Conservation (phyloP, 2,888 invertebrate genomes). For the Euproctis similis region DNA sequence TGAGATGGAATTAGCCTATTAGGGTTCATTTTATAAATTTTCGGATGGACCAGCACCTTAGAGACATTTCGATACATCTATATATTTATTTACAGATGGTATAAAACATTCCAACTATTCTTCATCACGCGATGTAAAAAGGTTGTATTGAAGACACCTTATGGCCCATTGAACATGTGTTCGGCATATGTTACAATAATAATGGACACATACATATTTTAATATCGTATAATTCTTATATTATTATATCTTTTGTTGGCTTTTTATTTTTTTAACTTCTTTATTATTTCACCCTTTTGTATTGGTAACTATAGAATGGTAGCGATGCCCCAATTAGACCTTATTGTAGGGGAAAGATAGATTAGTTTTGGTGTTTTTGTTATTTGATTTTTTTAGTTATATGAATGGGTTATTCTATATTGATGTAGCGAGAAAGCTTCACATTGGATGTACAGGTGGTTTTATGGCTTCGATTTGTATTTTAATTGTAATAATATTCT, state of each 20-base stretch:
- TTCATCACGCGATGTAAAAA: slow-evolving; percentile 36
- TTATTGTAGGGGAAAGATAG: slow-evolving; percentile 39
- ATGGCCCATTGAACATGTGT: slow-evolving; percentile 60
- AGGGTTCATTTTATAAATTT: no score
- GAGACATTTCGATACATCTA: no score
- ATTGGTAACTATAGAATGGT: slow-evolving; percentile 38
- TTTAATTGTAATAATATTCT: no score
- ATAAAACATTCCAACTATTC: no score
- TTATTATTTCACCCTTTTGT: slow-evolving; percentile 48
- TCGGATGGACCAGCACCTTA: no score
- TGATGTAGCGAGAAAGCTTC: slow-evolving; percentile 15
- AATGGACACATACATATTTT: slow-evolving; percentile 44
- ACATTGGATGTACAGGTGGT: slow-evolving; percentile 21
- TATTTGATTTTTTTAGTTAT: slow-evolving; percentile 9
- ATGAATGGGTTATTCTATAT: slow-evolving; percentile 19
- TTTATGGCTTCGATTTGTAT: no score
- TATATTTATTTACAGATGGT: no score
- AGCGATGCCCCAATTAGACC: slow-evolving; percentile 52
- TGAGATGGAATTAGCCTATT: no score
- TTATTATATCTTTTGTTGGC: slow-evolving; percentile 47
- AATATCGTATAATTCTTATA: slow-evolving; percentile 54
- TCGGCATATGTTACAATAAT: slow-evolving; percentile 51
- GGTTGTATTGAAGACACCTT: slow-evolving; percentile 49
- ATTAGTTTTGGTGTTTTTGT: slow-evolving; percentile 29
- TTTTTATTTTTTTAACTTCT: no score